Percentiles rank a stretch among this genome's conserved stretches.
Evolutionary conservation across 2,113 vertebrate genomes (phyloP).

Genomic region (Poeciliopsis retropinna): DNA sequence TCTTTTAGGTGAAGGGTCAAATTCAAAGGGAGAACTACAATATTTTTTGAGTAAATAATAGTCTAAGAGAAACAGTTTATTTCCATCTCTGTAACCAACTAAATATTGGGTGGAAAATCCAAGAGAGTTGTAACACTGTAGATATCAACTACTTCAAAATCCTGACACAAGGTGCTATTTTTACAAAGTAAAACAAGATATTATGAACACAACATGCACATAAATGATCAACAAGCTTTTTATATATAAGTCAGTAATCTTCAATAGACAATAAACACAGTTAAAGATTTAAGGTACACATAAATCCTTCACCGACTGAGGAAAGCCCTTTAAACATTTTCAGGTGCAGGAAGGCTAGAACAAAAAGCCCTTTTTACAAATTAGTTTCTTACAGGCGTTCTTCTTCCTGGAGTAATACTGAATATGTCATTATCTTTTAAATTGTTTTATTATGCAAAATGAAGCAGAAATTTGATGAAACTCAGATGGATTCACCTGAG

Average conservation of each 20-base stretch:
- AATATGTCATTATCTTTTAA: slow-evolving; percentile 82
- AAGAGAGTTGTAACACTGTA: background rate
- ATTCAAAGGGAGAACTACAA: no score
- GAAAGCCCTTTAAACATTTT: slow-evolving; percentile 66
- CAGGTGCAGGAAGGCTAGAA: slow-evolving; percentile 53
- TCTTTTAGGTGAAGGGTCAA: no score
- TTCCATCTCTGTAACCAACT: background rate
- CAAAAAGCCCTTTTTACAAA: slow-evolving; percentile 50
- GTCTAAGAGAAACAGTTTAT: background rate
- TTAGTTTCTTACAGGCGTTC: slow-evolving; percentile 64
- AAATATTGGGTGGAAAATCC: background rate
- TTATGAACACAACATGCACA: slow-evolving; percentile 46
- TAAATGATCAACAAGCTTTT: slow-evolving; percentile 44
- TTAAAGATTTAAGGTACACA: slow-evolving; percentile 64
- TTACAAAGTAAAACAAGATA: slow-evolving; percentile 36
- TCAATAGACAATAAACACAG: slow-evolving; percentile 66
- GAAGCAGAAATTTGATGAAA: slow-evolving; percentile 81
- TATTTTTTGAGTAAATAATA: background rate
- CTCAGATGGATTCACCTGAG: slow-evolving; percentile 81
- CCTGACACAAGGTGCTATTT: slow-evolving; percentile 5
- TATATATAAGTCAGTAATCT: slow-evolving; percentile 64
- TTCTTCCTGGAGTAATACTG: slow-evolving; percentile 57
- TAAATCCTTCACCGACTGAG: slow-evolving; percentile 59
- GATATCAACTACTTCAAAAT: background rate
- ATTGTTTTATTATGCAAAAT: slow-evolving; percentile 82